Evolutionary conservation across 2,113 vertebrate species (phyloP), one percentile per base, ranked within the genome.

Genomic region (Pontoporia blainvillei): DNA sequence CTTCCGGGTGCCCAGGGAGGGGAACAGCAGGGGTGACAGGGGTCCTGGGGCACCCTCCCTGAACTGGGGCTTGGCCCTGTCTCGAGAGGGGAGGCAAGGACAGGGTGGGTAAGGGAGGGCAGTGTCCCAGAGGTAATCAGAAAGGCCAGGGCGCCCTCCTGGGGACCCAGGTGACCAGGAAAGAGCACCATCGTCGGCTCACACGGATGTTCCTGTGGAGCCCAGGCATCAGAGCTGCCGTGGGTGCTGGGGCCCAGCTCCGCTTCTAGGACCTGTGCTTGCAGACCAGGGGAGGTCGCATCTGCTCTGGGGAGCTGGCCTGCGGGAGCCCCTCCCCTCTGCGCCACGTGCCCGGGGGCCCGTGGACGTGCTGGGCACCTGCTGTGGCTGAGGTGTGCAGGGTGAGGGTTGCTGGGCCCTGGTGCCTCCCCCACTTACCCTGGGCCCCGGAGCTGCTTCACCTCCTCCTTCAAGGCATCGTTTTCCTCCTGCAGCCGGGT

Each of bases 401-500:
- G 3, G 1, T 2, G 17, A 52, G 20, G 23, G 66, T 31, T 34
- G 8, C 34, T 23, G 6, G 83, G 8, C 36, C 25, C 36, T 6
- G 5, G 3, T 0, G 9, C 12, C 34, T 4, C 54, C 83, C 75
- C 5, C 5, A 73, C 99, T 98, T 98, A 99, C 99, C 98, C 97
- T 8, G 94, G 90, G 76, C 93, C 83, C 46, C 2, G 97, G 3
- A 98, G 90, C 79, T 54, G 97, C 96, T 98, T 98, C 97, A 99
- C 76, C 7, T 99, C 99, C 59, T 98, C 98, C 93, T 97, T 98
- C 97, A 99, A 78, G 1, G 34, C 1, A 93, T 98, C 97, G 12
- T 99, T 99, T 89, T 99, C 99, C 18, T 99, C 98, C 96, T 98
- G 98, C 94, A 99, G 96, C 36, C 98, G 97, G 0, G 66, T 98